Base-by-base conservation (phyloP, 2,113 vertebrate genomes). In the Arizona elegans region DNA sequence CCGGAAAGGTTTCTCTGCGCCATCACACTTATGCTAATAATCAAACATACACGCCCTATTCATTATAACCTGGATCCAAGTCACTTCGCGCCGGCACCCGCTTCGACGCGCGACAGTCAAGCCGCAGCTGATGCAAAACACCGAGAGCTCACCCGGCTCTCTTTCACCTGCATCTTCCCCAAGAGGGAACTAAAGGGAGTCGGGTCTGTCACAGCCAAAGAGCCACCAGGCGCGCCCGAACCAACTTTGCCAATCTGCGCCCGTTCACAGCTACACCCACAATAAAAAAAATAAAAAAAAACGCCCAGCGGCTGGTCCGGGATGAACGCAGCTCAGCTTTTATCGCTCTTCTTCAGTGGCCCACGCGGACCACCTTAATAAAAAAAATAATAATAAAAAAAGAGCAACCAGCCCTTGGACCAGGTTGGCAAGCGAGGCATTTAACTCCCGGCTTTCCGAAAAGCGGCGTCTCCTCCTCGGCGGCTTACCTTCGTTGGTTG, bases 401-500 rank as follows among this genome's bases (percentile, higher is more conserved):
- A 87, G 47, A 87, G 53, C 87, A 54, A 17, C 17, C 5, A 59
- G 54, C 54, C 65, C 55, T 3, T 70, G 56, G 38, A 26, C 38
- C 81, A 50, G 90, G 62, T 91, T 75, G 7, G 7, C 59, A 8
- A 33, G 4, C 9, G 87, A 54, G 17, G n/a, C 29, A 1, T n/a
- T 62, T 56, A 9, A 50, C 91, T 54, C 26, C 6, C 24, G 88
- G 89, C 91, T 88, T 43, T 88, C 92, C 90, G 91, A 17, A 81
- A 43, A 29, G 55, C 90, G 29, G 50, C 10, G n/a, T 26, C 5
- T 38, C 56, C 91, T 81, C 47, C 47, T 50, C 47, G 47, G 47
- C 1, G 86, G 62, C 98, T 98, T 98, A 99, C 99, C 99, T 99
- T 99, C 98, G 92, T 99, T 99, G 91, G 98, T 96, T 90, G 99